These are phyloP conservation scores for Rhinolophus ferrumequinum DNA, from an alignment of 2,113 vertebrate species.

Conservation along the genomic window DNA sequence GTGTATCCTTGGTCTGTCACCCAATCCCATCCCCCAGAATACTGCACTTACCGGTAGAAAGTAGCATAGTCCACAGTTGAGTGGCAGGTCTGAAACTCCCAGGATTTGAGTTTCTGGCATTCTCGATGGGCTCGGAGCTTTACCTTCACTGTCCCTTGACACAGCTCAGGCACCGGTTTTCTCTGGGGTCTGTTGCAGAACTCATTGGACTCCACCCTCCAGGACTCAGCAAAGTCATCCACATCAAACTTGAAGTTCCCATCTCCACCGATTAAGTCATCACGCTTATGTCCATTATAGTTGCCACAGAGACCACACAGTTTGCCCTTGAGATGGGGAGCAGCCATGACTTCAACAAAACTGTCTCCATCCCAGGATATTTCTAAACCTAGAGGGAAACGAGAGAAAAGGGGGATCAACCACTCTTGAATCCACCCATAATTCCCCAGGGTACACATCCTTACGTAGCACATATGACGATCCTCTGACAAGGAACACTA, in stretches of 20 bases:
- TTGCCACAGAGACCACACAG: conserved; percentile 98
- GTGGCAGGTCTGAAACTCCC: conserved; percentile 98
- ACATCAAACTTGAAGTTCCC: conserved; percentile 97
- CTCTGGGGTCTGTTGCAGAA: conserved; percentile 90
- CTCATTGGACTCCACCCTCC: conserved; percentile 95
- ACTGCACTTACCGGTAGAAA: conserved; percentile 92
- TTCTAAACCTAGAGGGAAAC: conserved; percentile 90
- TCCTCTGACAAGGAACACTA: not conserved
- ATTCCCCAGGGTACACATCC: not conserved
- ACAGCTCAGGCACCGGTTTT: conserved; percentile 90
- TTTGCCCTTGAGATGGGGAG: conserved; percentile 93
- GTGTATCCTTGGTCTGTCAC: not conserved
- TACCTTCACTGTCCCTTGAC: conserved; percentile 93
- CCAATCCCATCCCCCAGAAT: not conserved
- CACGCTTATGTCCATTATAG: conserved; percentile 97
- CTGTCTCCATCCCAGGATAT: conserved; percentile 99
- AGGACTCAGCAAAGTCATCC: conserved; percentile 97
- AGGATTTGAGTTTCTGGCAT: conserved; percentile 96
- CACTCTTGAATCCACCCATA: not conserved
- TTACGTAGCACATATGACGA: not conserved
- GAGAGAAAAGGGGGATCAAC: conserved; percentile 3
- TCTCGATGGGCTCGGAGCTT: conserved; percentile 96
- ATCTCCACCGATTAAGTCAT: conserved; percentile 95
- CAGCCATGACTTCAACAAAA: conserved; percentile 97
- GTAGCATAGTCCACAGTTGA: conserved; percentile 92